Evolutionary conservation across 2,888 invertebrate genomes (phyloP), one percentile per base, ranked within the genome.

Genomic region (Scrobipalpa atriplicella): DNA sequence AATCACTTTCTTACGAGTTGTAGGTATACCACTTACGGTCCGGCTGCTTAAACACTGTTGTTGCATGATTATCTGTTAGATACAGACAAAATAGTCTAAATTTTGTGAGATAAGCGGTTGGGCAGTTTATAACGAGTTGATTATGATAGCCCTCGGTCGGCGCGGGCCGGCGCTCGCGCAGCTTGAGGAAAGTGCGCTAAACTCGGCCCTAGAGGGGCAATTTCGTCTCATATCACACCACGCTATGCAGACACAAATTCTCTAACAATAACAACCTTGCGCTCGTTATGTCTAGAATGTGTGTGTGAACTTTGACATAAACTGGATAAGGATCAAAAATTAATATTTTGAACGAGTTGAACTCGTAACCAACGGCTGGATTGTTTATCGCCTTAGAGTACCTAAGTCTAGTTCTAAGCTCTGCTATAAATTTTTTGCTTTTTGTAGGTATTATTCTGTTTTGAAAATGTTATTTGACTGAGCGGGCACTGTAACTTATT

Each of bases 141-240:
- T 77, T 77, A 74, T 75, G 74, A 78, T 72, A 73, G 71, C 66
- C 58, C 64, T 66, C 63, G 47, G 65, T 29, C 56, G 21, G 52
- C 62, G 29, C 52, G 11, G 43, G 60, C 43, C 68, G 70, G 65
- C 67, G 67, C 38, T 54, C 67, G 60, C 21, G 61, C 43, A 69
- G 71, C 64, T 65, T 65, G 29, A 56, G 68, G 74, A 75, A 74
- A 78, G 74, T 73, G 75, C 75, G 73, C 74, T 78, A 79, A 79
- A 75, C 72, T 74, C 70, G 60, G 72, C 79, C 77, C 71, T 67
- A 66, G 41, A 71, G 80, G 77, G 62, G 69, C 73, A 79, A 78
- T 80, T 78, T 77, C 67, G 66, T 77, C 66, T 74, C 73, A 78
- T 78, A 78, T 71, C 71, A 71, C 70, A 71, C 71, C 64, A 54